Conservation (phyloP, 2,888 invertebrate species). For the Ophion ventricosus region DNA sequence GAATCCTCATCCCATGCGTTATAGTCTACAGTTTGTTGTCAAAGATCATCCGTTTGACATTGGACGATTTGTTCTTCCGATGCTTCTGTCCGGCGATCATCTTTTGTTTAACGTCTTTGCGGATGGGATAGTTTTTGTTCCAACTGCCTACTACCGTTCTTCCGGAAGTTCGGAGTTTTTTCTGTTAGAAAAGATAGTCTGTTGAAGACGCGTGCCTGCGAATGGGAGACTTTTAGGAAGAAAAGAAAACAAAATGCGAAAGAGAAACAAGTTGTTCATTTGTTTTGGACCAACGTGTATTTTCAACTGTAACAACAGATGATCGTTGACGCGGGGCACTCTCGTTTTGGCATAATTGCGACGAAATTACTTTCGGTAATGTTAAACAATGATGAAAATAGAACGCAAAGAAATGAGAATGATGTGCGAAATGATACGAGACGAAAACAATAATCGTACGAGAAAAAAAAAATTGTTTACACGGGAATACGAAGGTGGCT, state of each 20-base stretch:
- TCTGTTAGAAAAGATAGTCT: slow-evolving; percentile 65
- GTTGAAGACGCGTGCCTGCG: not conserved
- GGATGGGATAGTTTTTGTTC: slow-evolving; percentile 66
- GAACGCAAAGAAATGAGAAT: slow-evolving; percentile 2
- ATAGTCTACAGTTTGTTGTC: slow-evolving; percentile 71
- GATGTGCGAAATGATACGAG: not conserved
- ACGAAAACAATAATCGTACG: slow-evolving; percentile 15
- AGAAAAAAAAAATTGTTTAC: slow-evolving; percentile 7
- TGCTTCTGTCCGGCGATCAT: slow-evolving; percentile 31
- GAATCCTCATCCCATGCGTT: not conserved
- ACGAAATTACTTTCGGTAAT: not conserved
- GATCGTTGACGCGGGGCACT: slow-evolving; percentile 75
- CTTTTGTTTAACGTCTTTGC: slow-evolving; percentile 53
- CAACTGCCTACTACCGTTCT: slow-evolving; percentile 72
- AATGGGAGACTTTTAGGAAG: not conserved
- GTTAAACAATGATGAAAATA: not conserved
- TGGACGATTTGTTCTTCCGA: slow-evolving; percentile 26
- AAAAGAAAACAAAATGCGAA: not conserved
- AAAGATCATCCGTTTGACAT: slow-evolving; percentile 75
- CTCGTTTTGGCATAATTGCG: slow-evolving; percentile 75
- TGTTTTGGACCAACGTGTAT: slow-evolving; percentile 76
- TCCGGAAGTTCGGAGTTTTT: slow-evolving; percentile 74
- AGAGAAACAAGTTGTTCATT: slow-evolving; percentile 59
- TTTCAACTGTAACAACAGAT: slow-evolving; percentile 76
- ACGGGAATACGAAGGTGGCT: not conserved